Evolutionary conservation across 2,797 vertebrate genomes (phyloP).

Genomic region (Spea hammondii): DNA sequence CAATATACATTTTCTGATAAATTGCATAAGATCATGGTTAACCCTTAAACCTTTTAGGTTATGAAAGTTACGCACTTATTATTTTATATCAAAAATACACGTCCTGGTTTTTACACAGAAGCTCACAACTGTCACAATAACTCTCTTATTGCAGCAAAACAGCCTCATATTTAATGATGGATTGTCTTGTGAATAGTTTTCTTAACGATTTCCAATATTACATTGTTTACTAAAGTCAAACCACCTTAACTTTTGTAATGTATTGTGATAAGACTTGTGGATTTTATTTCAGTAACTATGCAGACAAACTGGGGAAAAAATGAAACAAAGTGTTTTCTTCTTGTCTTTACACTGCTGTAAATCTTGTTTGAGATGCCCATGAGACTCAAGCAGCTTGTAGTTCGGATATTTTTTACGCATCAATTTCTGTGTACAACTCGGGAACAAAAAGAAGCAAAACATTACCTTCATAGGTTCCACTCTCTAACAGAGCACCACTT

Average conservation of each 20-base stretch:
- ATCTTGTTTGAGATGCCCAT: not conserved
- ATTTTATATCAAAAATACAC: too few relatives aligned
- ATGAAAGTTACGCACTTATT: too few relatives aligned
- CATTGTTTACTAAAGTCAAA: too few relatives aligned
- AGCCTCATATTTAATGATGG: conserved; percentile 17
- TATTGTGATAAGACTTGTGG: too few relatives aligned
- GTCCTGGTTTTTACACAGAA: too few relatives aligned
- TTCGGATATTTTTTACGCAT: not conserved
- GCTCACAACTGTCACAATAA: conserved; percentile 22
- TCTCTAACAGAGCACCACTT: conserved; percentile 94
- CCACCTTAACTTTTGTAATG: too few relatives aligned
- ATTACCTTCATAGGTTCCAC: conserved; percentile 98
- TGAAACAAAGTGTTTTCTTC: not conserved
- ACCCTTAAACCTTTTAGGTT: too few relatives aligned
- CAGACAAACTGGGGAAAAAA: not conserved
- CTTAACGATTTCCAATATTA: too few relatives aligned
- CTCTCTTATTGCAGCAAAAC: conserved; percentile 20
- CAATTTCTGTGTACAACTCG: too few relatives aligned
- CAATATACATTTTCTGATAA: too few relatives aligned
- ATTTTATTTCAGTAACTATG: not conserved
- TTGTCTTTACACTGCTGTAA: not conserved
- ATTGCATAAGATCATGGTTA: too few relatives aligned
- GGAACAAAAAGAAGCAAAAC: not conserved
- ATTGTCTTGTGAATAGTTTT: not conserved
- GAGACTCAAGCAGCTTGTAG: not conserved